A percentile compares a stretch with the other conserved stretches of the same genome.
Conservation (phyloP, 2,113 vertebrate species). For the Tichodroma muraria region DNA sequence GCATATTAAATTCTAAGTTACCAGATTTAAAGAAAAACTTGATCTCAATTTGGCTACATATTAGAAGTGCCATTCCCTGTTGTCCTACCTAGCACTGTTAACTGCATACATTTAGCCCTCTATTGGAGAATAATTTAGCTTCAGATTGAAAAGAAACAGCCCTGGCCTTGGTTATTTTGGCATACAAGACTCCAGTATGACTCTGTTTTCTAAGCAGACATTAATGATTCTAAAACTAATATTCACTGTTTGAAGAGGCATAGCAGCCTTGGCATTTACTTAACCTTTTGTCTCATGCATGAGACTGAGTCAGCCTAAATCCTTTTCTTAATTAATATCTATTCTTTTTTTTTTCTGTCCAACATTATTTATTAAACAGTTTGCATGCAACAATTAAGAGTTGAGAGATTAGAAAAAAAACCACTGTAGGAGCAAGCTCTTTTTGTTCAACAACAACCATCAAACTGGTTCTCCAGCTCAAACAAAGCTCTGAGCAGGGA, state of each 20-base stretch:
- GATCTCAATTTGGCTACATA: conserved; percentile 72
- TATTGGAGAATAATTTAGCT: conserved; percentile 84
- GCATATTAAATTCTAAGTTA: conserved; percentile 52
- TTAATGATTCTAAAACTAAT: conserved; percentile 99
- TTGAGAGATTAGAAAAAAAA: conserved; percentile 54
- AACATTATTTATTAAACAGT: conserved; percentile 82
- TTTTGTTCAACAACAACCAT: not conserved
- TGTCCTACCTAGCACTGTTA: conserved; percentile 77
- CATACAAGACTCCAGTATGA: conserved; percentile 87
- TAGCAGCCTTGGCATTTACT: conserved; percentile 97
- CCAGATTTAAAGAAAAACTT: conserved; percentile 57
- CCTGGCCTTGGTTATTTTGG: conserved; percentile 79
- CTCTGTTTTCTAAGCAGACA: conserved; percentile 96
- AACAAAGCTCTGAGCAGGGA: not conserved
- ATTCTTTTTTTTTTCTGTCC: conserved; percentile 71
- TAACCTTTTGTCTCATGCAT: conserved; percentile 99
- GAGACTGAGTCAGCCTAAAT: conserved; percentile 94
- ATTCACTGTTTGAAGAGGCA: conserved; percentile 99
- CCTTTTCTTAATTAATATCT: conserved; percentile 99
- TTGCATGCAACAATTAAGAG: conserved; percentile 74
- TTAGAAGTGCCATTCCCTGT: conserved; percentile 68
- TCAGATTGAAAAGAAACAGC: conserved; percentile 87
- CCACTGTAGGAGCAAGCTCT: not conserved
- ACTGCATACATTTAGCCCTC: conserved; percentile 83
- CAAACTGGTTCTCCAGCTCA: conserved; percentile 19